Percentiles rank a stretch among this genome's conserved stretches.
Conservation (phyloP, 2,888 invertebrate genomes). For the Diloba caeruleocephala region DNA sequence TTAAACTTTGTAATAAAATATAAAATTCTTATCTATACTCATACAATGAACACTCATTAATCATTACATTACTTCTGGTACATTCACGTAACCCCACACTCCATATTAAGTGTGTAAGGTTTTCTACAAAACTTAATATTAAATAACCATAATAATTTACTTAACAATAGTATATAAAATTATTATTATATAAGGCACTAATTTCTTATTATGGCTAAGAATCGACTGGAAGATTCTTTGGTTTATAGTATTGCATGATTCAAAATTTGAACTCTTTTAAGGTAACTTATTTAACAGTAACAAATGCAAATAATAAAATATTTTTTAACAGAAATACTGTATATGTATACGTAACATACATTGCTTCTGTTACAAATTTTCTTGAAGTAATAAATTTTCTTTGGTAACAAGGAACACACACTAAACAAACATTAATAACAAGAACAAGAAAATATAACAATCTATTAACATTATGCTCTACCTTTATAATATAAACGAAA, state of each 20-base stretch:
- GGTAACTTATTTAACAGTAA: conserved; percentile 82
- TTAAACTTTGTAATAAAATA: conserved; percentile 61
- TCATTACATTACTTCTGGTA: conserved; percentile 59
- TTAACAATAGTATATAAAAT: conserved; percentile 65
- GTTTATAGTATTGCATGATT: conserved; percentile 79
- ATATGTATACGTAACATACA: conserved; percentile 75
- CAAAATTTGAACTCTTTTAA: conserved; percentile 81
- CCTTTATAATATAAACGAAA: conserved; percentile 61
- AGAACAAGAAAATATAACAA: conserved; percentile 86
- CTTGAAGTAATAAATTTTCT: conserved; percentile 75
- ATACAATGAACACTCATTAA: conserved; percentile 67
- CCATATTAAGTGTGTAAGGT: conserved; percentile 37
- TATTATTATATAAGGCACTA: conserved; percentile 73
- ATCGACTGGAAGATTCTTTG: conserved; percentile 86
- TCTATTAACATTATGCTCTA: conserved; percentile 72
- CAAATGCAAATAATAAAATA: conserved; percentile 74
- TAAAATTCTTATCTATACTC: conserved; percentile 61
- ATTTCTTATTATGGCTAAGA: conserved; percentile 75
- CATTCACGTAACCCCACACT: conserved; percentile 54
- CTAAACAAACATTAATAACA: conserved; percentile 85
- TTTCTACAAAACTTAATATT: conserved; percentile 55
- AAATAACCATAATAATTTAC: conserved; percentile 74
- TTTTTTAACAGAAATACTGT: conserved; percentile 71
- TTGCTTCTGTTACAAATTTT: conserved; percentile 65
- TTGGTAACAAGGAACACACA: conserved; percentile 89